Percentiles rank a stretch among this genome's conserved stretches.
Evolutionary conservation across 2,888 invertebrate genomes (phyloP).

Genomic region (Norana najaformis): DNA sequence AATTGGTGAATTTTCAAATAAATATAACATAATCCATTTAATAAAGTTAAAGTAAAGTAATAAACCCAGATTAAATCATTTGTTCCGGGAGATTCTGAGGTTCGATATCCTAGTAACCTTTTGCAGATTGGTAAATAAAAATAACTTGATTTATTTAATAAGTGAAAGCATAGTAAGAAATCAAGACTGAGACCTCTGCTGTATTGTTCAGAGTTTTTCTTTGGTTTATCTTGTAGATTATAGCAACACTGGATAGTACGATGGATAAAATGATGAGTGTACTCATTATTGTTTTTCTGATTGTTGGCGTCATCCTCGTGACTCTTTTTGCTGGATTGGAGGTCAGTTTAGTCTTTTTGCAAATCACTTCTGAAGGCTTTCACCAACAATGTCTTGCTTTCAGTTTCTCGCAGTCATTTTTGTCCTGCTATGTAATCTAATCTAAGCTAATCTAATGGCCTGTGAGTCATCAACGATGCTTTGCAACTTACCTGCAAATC

Average conservation of each 20-base stretch:
- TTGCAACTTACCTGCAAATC: too few relatives aligned
- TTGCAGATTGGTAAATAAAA: neutral
- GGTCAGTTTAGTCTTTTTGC: conserved; percentile 64
- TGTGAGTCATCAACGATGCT: too few relatives aligned
- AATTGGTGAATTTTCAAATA: neutral
- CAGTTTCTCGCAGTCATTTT: neutral
- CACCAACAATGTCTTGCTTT: neutral
- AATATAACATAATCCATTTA: neutral
- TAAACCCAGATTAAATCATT: neutral
- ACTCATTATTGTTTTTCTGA: conserved; percentile 81
- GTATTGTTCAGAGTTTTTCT: neutral
- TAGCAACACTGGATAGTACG: conserved; percentile 55
- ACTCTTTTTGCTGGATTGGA: conserved; percentile 82
- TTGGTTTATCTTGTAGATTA: conserved; percentile 51
- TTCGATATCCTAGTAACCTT: too few relatives aligned
- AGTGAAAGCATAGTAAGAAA: too few relatives aligned
- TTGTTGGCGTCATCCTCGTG: conserved; percentile 77
- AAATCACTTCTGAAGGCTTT: too few relatives aligned
- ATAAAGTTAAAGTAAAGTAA: neutral
- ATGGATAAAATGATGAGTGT: conserved; percentile 85
- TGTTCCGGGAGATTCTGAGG: neutral
- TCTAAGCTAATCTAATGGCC: too few relatives aligned
- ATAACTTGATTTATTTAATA: neutral
- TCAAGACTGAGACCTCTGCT: too few relatives aligned
- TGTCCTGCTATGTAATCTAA: too few relatives aligned